Base-by-base conservation (phyloP, 64 coral and sea anemone species). In the Stichodactyla helianthus region DNA sequence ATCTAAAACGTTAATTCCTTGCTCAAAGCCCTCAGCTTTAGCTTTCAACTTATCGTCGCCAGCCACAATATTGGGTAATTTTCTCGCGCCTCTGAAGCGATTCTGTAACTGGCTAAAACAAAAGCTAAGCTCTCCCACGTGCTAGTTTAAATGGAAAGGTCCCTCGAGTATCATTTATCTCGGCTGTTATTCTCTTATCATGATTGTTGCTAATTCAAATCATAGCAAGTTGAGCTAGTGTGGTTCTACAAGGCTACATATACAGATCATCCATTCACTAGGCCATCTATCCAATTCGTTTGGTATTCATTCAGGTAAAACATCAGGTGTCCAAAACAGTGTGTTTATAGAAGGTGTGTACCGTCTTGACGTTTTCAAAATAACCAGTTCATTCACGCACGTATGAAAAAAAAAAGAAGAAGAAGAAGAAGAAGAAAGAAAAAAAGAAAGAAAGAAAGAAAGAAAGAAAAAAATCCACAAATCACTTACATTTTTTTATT, bases 1-100 rank as follows among this genome's bases (percentile, higher is more conserved):
- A 74, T 74, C 68, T 74, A 65, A 26, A 74, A 74, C 25, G 68
- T 74, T 31, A 65, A 74, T 74, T 74, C 68, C 25, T 74, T 31
- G 12, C 12, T 23, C 12, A 74, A 74, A 31, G 68, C 10, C 68
- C 12, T 74, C 23, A 23, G 8, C 27, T 74, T 74, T 10, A 31
- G 68, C 68, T 74, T 74, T 74, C 27, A 74, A 71, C 26, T 74
- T 23, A 74, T 35, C 25, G 62, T 22, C 18, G 68, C 26, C 6
- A 58, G 55, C 55, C 55, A 58, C 68, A 31, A 23, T 35, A 74
- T 74, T 74, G 62, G 22, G 20, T 65, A 22, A 65, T 65, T 65
- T 65, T n/a, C 19, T 65, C 62, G 20, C 62, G 62, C 62, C 22
- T 65, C 19, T 58, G 55, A 58, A 5, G 8, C 14, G 27, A 27